A percentile compares a stretch with the other conserved stretches of the same genome.
Evolutionary conservation across 2,888 invertebrate genomes (phyloP).

Genomic region (Chalcosyrphus nemorum): DNA sequence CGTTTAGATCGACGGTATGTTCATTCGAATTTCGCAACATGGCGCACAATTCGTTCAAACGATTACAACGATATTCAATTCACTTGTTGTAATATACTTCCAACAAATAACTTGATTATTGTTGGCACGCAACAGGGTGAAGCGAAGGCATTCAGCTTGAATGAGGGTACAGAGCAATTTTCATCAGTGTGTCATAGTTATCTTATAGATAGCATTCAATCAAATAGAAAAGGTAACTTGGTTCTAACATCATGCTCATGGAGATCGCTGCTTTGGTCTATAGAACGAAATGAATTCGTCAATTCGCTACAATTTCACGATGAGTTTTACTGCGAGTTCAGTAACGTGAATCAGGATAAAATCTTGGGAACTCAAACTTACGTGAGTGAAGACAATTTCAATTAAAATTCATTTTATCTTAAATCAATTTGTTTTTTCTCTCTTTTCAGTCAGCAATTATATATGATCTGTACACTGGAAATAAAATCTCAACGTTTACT

Average conservation of each 20-base stretch:
- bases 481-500: constrained; percentile 87
- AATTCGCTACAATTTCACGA: constrained; percentile 88
- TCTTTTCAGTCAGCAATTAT: constrained; percentile 83
- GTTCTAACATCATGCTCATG: constrained; percentile 93
- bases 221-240: constrained; percentile 88
- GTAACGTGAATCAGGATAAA: constrained; percentile 91
- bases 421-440: not conserved
- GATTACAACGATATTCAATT: constrained; percentile 88
- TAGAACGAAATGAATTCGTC: constrained; percentile 79
- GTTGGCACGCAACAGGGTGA: constrained; percentile 96
- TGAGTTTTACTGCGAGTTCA: constrained; percentile 96
- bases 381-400: constrained; percentile 74
- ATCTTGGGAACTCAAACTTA: constrained; percentile 95
- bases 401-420: not conserved
- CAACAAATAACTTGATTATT: constrained; percentile 83
- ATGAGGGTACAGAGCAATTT: constrained; percentile 91
- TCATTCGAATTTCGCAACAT: constrained; percentile 91
- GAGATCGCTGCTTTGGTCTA: constrained; percentile 84
- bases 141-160: constrained; percentile 92
- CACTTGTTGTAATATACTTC: constrained; percentile 87
- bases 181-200: constrained; percentile 92
- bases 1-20: constrained; percentile 91
- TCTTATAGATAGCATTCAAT: constrained; percentile 91
- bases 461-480: constrained; percentile 93
- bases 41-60: constrained; percentile 85